Evolutionary conservation across 2,797 vertebrate species (phyloP).

Genomic region (Sebastes trivittatus): DNA sequence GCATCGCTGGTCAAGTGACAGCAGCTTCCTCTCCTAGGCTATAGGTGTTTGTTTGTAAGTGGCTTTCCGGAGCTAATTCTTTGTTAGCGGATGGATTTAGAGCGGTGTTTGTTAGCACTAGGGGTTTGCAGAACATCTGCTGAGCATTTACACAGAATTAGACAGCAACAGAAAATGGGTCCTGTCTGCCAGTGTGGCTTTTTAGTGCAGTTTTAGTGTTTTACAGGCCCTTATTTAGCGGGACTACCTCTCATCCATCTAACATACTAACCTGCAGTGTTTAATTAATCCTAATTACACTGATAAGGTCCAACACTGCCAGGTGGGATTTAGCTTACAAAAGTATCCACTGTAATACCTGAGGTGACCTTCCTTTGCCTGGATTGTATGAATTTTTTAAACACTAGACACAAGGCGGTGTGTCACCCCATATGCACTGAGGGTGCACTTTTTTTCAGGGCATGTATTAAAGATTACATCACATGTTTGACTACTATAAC

Average conservation of each 20-base stretch:
- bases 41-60: conserved; percentile 45
- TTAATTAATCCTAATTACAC: conserved; percentile 37
- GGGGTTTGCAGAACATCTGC: conserved; percentile 60
- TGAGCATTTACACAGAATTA: conserved; percentile 57
- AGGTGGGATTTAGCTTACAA: neutral
- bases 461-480: conserved; percentile 1
- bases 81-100: conserved; percentile 62
- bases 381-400: neutral
- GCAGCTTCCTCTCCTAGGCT: conserved; percentile 10
- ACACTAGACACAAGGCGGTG: neutral
- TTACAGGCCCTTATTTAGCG: conserved; percentile 7
- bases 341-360: neutral
- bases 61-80: conserved; percentile 63
- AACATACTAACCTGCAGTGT: conserved; percentile 28
- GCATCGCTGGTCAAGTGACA: conserved; percentile 32
- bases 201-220: conserved; percentile 16
- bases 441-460: neutral
- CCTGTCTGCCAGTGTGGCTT: conserved; percentile 7
- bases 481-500: neutral
- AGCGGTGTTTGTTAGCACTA: conserved; percentile 40
- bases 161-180: conserved; percentile 16
- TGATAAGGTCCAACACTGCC: neutral
- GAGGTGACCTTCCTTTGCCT: neutral
- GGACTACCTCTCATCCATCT: conserved; percentile 8
- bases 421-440: neutral